Percentiles rank a stretch among this genome's conserved stretches.
Conservation (phyloP, 2,113 vertebrate genomes). For the Hyaena hyaena region DNA sequence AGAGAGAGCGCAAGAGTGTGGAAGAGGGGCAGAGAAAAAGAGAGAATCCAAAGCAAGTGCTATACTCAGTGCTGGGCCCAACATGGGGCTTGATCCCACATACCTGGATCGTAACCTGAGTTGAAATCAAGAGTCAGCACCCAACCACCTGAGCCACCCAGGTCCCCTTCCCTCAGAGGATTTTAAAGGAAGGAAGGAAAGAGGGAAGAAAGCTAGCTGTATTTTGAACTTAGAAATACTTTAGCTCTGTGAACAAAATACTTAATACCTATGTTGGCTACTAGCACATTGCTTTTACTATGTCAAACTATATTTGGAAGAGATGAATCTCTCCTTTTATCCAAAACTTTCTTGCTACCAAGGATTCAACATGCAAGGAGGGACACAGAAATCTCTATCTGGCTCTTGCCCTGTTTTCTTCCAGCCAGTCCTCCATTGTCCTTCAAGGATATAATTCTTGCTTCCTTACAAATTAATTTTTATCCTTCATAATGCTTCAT, state of each 20-base stretch:
- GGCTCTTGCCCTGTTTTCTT: neutral
- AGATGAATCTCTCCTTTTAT: neutral
- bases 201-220: neutral
- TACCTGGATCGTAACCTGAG: too few species aligned
- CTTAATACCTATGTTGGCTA: neutral
- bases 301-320: neutral
- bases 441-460: neutral
- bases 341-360: neutral
- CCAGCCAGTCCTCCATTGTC: neutral
- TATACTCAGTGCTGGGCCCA: too few species aligned
- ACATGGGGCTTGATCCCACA: too few species aligned
- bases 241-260: neutral
- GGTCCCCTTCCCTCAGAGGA: neutral
- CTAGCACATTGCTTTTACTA: neutral
- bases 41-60: too few species aligned
- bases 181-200: neutral
- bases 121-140: too few species aligned
- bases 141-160: too few species aligned
- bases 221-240: neutral
- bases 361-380: neutral
- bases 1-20: too few species aligned
- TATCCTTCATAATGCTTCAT: conserved; percentile 2
- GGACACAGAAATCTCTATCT: neutral
- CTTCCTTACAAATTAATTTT: conserved; percentile 41
- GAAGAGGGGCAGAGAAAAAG: too few species aligned